These are phyloP conservation scores for Drosophila azteca DNA, from an alignment of 1,140 invertebrate genomes.

Conservation along the genomic window DNA sequence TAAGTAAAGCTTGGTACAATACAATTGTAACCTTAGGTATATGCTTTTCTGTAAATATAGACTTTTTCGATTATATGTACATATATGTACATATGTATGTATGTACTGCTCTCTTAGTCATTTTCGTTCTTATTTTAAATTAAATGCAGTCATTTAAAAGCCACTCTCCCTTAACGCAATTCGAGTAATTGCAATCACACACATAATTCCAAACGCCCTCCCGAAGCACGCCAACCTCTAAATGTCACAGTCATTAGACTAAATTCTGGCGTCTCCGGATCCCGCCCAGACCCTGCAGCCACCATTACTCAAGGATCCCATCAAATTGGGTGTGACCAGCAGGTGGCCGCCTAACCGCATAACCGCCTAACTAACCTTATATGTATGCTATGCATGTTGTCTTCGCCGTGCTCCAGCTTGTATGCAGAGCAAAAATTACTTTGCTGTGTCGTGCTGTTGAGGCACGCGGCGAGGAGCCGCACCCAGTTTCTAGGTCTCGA, in stretches of 20 bases:
- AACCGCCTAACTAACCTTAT: constrained; percentile 63
- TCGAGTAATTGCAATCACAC: constrained; percentile 66
- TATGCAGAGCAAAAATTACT: constrained; percentile 64
- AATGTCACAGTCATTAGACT: constrained; percentile 69
- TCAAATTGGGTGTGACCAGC: constrained; percentile 68
- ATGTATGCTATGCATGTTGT: constrained; percentile 58
- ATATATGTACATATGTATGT: too few species aligned
- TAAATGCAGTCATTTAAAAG: not conserved
- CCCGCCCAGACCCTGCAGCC: constrained; percentile 26
- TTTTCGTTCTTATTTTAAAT: not conserved
- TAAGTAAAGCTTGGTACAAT: too few species aligned
- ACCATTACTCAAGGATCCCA: constrained; percentile 21
- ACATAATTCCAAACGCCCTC: constrained; percentile 48
- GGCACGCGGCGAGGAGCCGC: constrained; percentile 63
- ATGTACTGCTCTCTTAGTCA: too few species aligned
- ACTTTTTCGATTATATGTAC: too few species aligned
- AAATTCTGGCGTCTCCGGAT: constrained; percentile 28
- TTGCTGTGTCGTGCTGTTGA: constrained; percentile 38
- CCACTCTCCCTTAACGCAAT: not conserved
- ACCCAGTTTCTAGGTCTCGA: constrained; percentile 55
- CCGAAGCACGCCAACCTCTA: constrained; percentile 36
- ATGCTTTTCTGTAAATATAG: too few species aligned
- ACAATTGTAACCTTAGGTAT: too few species aligned
- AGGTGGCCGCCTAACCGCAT: constrained; percentile 46
- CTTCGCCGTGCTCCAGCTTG: constrained; percentile 20